Conservation (phyloP, 2,113 vertebrate species). For the Pitta sordida region DNA sequence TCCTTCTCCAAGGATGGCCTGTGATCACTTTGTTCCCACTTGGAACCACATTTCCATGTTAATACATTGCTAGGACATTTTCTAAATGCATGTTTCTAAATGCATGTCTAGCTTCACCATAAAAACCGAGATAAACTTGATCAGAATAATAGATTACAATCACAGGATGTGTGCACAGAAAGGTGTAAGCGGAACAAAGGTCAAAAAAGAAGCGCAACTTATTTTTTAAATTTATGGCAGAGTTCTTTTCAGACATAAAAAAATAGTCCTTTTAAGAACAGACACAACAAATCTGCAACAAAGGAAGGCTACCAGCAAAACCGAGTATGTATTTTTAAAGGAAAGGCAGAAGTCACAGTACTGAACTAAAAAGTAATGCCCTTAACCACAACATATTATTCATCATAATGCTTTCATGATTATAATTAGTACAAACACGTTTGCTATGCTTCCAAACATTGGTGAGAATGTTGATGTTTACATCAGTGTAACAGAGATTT, state of each 20-base stretch:
- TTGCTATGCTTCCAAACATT: slow-evolving; percentile 20
- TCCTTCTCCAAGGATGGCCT: slow-evolving; percentile 33
- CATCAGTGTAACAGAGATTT: not conserved
- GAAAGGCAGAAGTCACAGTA: not conserved
- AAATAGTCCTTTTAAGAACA: not conserved
- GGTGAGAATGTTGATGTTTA: not conserved
- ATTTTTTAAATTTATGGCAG: not conserved
- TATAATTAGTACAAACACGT: not conserved
- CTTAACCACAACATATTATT: not conserved
- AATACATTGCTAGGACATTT: not conserved
- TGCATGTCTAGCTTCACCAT: not conserved
- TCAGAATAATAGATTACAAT: not conserved
- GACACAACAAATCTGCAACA: not conserved
- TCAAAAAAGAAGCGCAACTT: not conserved
- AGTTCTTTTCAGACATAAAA: not conserved
- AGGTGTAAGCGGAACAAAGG: not conserved
- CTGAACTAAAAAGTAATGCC: not conserved
- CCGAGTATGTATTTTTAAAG: not conserved
- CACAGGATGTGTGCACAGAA: not conserved
- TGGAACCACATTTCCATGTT: slow-evolving; percentile 44
- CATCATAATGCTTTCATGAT: not conserved
- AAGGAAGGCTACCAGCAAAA: not conserved
- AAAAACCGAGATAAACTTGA: not conserved
- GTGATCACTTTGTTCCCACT: slow-evolving; percentile 61
- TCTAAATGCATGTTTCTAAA: not conserved